Evolutionary conservation across 2,797 vertebrate species (phyloP).

Genomic region (Echeneis naucrates): DNA sequence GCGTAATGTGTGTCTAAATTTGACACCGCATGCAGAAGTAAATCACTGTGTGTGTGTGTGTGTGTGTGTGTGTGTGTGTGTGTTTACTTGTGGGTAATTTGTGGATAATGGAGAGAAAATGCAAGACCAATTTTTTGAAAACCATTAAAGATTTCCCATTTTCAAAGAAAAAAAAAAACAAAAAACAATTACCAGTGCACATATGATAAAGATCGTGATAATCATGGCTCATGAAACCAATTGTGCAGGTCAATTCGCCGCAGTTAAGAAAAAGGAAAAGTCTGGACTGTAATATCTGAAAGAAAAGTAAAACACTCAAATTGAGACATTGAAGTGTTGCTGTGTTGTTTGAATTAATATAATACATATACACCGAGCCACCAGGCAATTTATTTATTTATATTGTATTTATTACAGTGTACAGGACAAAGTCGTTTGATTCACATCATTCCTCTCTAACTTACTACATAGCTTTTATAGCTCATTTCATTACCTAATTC

Average conservation of each 20-base stretch:
- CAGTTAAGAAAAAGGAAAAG: too few relatives aligned
- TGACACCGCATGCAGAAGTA: constrained; percentile 17
- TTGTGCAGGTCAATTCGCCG: too few relatives aligned
- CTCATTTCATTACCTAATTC: not conserved
- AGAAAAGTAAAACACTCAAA: not conserved
- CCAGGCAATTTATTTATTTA: too few relatives aligned
- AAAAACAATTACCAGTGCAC: not conserved
- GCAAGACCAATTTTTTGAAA: not conserved
- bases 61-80: constrained; percentile 2
- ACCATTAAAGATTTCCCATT: not conserved
- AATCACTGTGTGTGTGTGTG: constrained; percentile 3
- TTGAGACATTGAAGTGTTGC: not conserved
- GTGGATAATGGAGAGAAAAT: not conserved
- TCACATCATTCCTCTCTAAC: not conserved
- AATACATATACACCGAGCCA: not conserved
- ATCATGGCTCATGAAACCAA: too few relatives aligned
- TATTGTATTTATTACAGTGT: not conserved
- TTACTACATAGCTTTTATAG: not conserved
- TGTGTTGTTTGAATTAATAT: constrained; percentile 2
- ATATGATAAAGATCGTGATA: too few relatives aligned
- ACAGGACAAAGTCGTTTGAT: not conserved
- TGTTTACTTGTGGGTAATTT: constrained; percentile 20
- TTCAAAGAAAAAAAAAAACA: not conserved
- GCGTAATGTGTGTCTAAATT: constrained; percentile 33
- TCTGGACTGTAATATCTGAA: not conserved